Base-by-base conservation (phyloP, 2,888 invertebrate species). In the Ariolimax columbianus region DNA sequence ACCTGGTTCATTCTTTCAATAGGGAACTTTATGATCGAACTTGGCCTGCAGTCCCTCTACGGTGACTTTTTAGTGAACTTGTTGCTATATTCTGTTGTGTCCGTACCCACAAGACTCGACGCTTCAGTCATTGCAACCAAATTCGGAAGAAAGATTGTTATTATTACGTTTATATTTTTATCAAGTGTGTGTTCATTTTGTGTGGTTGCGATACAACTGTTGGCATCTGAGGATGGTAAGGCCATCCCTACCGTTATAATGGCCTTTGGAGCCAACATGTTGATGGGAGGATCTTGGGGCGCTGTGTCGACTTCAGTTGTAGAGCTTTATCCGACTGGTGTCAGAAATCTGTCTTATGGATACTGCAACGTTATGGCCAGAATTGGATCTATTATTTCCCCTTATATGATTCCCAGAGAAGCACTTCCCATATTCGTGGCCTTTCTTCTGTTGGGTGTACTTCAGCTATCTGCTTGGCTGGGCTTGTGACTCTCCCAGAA, bases 21-120 rank as follows among this genome's bases (percentile, higher is more conserved):
- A 59, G 88, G 88, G 23, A 89, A 90, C 80, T 89, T 90, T 40
- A 90, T 88, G 33, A 85, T 88, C 0, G 80, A 87, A 2, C 86
- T 89, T 43, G 88, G 87, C 55, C 86, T 89, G 23, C 83, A 85
- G 51, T 83, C 83, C 47, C 85, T 90, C 40, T 85, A 88, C 14
- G 90, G 90, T 9, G 77, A 88, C 81, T 80, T 80, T n/a, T 88
- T 89, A 78, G n/a, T 90, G 38, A 90, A 90, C 72, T 77, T 90
- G 40, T 88, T 89, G 63, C 81, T 90, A 11, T 87, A 88, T 68
- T 43, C 77, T 6, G 40, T 23, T 6, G 3, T 72, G 3, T 40
- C 72, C 0, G 19, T 72, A 26, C 72, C 72, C 19, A 23, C n/a
- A 9, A 72, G 72, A 72, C 19, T 40, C 23, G 23, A 40, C 23